phyloP scores from a whole-genome alignment of 2,888 invertebrate genomes.

The Orthonychiurus folsomi region DNA sequence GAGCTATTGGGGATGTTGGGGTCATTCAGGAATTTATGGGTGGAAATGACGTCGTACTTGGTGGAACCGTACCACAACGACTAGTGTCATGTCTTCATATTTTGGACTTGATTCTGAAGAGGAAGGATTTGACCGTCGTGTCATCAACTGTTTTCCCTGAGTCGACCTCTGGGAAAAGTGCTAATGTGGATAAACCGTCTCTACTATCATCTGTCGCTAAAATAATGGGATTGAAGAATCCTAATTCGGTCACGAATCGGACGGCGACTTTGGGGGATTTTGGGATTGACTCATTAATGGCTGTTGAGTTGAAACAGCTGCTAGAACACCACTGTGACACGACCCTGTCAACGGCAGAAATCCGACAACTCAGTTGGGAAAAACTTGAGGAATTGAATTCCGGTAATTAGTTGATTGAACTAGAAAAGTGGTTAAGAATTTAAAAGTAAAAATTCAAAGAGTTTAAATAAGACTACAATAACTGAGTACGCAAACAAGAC shows the following conservation, averaged over 20 bases:
- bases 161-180: constrained; percentile 26
- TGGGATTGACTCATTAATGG: constrained; percentile 96
- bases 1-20: constrained; percentile 53
- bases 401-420: too few species aligned
- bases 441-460: too few species aligned
- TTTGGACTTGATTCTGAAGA: constrained; percentile 58
- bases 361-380: constrained; percentile 68
- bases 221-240: constrained; percentile 63
- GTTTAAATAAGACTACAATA: too few species aligned
- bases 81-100: constrained; percentile 70
- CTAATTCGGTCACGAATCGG: constrained; percentile 29
- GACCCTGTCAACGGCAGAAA: constrained; percentile 73
- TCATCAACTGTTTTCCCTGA: constrained; percentile 77
- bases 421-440: too few species aligned
- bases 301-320: constrained; percentile 88
- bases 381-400: constrained; percentile 51
- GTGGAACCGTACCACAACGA: constrained; percentile 75
- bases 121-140: constrained; percentile 55
- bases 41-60: constrained; percentile 50
- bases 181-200: constrained; percentile 25
- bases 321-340: constrained; percentile 82
- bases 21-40: constrained; percentile 51
- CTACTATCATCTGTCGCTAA: constrained; percentile 65
- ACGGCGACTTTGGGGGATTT: constrained; percentile 67
- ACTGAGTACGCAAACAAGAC: too few species aligned